These are phyloP conservation scores for Poecilobothrus nobilitatus DNA, from an alignment of 2,888 invertebrate genomes.

Conservation along the genomic window DNA sequence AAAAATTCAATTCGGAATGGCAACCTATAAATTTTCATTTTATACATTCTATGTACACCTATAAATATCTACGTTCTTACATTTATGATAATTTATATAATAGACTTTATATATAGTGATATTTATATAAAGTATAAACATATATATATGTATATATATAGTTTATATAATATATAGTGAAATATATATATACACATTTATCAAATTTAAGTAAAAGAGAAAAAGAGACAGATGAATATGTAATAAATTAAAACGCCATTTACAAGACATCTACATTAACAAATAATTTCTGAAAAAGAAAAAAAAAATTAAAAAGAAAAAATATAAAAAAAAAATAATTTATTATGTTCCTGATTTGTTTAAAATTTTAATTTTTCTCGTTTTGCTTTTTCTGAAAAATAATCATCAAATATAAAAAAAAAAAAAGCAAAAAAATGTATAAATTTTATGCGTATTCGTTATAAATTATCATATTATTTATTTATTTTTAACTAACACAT, in stretches of 20 bases:
- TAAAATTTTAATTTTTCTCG: background rate
- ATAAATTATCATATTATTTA: constrained; percentile 1
- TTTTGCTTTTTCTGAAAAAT: background rate
- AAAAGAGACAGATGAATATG: background rate
- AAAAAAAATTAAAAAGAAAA: background rate
- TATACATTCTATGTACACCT: too few relatives aligned
- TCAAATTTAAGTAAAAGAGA: too few relatives aligned
- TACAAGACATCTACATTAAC: constrained; percentile 6
- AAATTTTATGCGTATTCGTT: background rate
- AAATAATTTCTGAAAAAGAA: background rate
- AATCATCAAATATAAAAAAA: background rate
- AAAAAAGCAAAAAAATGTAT: background rate
- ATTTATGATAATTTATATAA: background rate
- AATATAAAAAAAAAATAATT: background rate
- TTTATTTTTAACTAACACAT: background rate
- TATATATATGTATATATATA: background rate
- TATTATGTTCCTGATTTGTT: constrained; percentile 6
- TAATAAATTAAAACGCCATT: constrained; percentile 6
- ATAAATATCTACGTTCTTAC: background rate
- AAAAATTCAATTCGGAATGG: background rate
- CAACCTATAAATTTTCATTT: background rate
- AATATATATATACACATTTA: background rate
- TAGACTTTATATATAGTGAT: background rate
- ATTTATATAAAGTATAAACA: background rate
- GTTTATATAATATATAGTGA: background rate